Percentiles rank a stretch among this genome's conserved stretches.
phyloP scores from a whole-genome alignment of 2,888 invertebrate genomes.

The Brassicogethes aeneus region DNA sequence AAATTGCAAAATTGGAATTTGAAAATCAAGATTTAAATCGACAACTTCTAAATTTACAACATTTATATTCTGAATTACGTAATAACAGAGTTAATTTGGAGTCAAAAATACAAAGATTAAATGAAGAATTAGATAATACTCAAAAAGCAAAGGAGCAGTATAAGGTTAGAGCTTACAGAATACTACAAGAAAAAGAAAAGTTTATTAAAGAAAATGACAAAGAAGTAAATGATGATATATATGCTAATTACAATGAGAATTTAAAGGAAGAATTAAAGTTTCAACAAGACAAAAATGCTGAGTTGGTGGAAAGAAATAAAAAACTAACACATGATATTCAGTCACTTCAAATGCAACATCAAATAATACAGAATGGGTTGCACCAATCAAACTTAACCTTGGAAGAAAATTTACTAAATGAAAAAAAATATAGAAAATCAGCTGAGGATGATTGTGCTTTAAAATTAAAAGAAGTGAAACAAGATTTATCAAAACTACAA shows the following conservation, averaged over 20 bases:
- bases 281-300: slow-evolving; percentile 39
- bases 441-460: slow-evolving; percentile 40
- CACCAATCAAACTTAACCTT: slow-evolving; percentile 34
- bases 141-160: slow-evolving; percentile 61
- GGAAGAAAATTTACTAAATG: slow-evolving; percentile 37
- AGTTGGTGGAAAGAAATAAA: slow-evolving; percentile 42
- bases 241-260: slow-evolving; percentile 30
- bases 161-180: slow-evolving; percentile 67
- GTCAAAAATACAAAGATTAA: slow-evolving; percentile 29
- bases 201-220: slow-evolving; percentile 42
- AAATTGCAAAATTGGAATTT: slow-evolving; percentile 29
- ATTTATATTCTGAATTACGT: slow-evolving; percentile 32
- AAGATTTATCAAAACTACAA: slow-evolving; percentile 39
- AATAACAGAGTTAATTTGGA: slow-evolving; percentile 33
- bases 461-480: slow-evolving; percentile 37
- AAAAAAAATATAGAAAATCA: slow-evolving; percentile 38
- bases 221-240: slow-evolving; percentile 21
- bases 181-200: slow-evolving; percentile 68
- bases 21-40: slow-evolving; percentile 32
- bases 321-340: slow-evolving; percentile 42
- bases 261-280: slow-evolving; percentile 38
- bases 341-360: slow-evolving; percentile 33
- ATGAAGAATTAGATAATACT: slow-evolving; percentile 26
- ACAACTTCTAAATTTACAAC: slow-evolving; percentile 32
- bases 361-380: slow-evolving; percentile 37